Percentiles rank a stretch among this genome's conserved stretches.
Evolutionary conservation across 1,140 invertebrate species (phyloP).

Genomic region (Camponotus floridanus): DNA sequence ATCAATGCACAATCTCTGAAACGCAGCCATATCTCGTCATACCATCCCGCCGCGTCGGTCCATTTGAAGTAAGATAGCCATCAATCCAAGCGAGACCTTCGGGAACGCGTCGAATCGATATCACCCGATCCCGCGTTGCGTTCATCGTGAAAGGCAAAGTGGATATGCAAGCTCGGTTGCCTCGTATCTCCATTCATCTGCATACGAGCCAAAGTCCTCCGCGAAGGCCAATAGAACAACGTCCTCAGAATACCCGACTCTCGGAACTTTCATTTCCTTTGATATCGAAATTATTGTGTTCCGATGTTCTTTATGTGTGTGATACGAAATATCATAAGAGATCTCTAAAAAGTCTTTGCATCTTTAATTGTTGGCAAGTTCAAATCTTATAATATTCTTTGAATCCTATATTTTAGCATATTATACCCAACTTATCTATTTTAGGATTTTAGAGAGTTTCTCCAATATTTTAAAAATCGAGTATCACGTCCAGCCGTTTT

Average conservation of each 20-base stretch:
- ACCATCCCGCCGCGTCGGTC: neutral
- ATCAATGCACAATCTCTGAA: neutral
- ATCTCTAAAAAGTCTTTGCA: neutral
- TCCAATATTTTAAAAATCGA: neutral
- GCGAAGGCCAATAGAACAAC: conserved; percentile 39
- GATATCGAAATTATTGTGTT: conserved; percentile 50
- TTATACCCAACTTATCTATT: neutral
- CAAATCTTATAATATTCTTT: neutral
- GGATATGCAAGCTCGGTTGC: conserved; percentile 52
- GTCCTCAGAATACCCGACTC: conserved; percentile 34
- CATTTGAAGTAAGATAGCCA: conserved; percentile 43
- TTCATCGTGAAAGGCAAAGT: conserved; percentile 45
- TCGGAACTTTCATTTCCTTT: conserved; percentile 30
- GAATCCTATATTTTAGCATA: neutral
- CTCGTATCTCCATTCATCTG: conserved; percentile 62
- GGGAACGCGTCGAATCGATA: conserved; percentile 44
- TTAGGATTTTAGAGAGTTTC: neutral
- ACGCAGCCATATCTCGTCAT: neutral
- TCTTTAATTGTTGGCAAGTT: neutral
- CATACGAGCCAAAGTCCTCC: conserved; percentile 52
- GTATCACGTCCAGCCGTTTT: neutral
- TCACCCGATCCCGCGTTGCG: neutral
- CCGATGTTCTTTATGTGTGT: neutral
- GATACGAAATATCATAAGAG: neutral
- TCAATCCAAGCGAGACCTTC: conserved; percentile 48